phyloP scores from a whole-genome alignment of 92 coral and sea anemone genomes.

The Diadumene lineata region DNA sequence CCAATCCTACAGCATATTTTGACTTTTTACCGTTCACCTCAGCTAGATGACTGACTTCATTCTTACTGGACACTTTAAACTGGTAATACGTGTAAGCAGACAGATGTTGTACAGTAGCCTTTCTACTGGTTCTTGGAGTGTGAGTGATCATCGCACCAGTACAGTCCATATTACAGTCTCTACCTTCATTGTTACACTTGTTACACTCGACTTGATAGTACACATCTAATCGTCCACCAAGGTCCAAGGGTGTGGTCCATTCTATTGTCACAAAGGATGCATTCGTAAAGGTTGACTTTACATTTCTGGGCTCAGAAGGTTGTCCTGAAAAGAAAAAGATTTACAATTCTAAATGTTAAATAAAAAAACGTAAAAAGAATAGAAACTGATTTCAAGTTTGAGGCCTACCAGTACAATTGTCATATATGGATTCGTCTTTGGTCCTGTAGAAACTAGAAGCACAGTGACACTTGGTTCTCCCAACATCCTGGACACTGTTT shows the following conservation, averaged over 20 bases:
- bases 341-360: too few relatives aligned
- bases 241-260: constrained; percentile 45
- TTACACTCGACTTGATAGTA: constrained; percentile 45
- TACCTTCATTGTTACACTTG: constrained; percentile 37
- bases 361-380: too few relatives aligned
- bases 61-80: constrained; percentile 39
- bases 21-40: constrained; percentile 39
- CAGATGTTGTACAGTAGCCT: constrained; percentile 9
- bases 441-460: constrained; percentile 41
- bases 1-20: constrained; percentile 9
- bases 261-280: constrained; percentile 41
- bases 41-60: constrained; percentile 50
- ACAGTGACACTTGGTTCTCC: constrained; percentile 48
- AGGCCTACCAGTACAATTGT: constrained; percentile 65
- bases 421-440: constrained; percentile 11
- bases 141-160: constrained; percentile 24
- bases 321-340: constrained; percentile 23
- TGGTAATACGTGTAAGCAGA: constrained; percentile 34
- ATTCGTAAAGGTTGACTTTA: constrained; percentile 10
- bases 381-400: too few relatives aligned
- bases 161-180: constrained; percentile 23
- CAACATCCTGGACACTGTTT: constrained; percentile 32
- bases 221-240: constrained; percentile 45
- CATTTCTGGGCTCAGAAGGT: constrained; percentile 58
- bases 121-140: constrained; percentile 3